Base-by-base conservation (phyloP, 2,888 invertebrate genomes). In the Agrypnus murinus region DNA sequence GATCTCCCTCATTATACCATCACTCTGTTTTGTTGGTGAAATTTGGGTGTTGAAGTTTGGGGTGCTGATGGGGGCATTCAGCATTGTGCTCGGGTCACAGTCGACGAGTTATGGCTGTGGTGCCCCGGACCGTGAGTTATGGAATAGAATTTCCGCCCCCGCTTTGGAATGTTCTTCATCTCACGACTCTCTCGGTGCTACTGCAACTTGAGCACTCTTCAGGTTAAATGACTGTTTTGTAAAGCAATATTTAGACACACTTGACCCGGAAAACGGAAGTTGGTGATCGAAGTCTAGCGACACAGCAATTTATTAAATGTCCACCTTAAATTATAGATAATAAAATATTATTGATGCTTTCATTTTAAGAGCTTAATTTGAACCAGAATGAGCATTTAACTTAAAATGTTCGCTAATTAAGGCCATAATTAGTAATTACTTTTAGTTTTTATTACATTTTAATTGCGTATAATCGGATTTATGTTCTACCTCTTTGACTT, bases 131-230 rank as follows among this genome's bases (percentile, higher is more conserved):
- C 69, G 74, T 79, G 77, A 79, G 72, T 78, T 79, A 79, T 78
- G 78, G 73, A 73, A 75, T 72, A 78, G 76, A 79, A 79, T 78
- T 78, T 79, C 79, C 79, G 78, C 76, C 73, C 74, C 64, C 74
- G 77, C 74, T 76, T 65, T 57, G 72, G 64, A 66, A 68, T 72
- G 69, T 69, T 67, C 71, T 69, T 71, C 69, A 62, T 71, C 50
- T 3, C 64, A 45, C 55, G 57, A 53, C 59, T 48, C 62, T 67
- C 50, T 43, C 59, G 36, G 60, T 65, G 45, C 46, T 12, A n/a
- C 63, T 55, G 40, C 43, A 50, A 63, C 58, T 65, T 25, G 58
- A 65, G 69, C 38, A 60, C 60, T 57, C 64, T 69, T 64, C 59
- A 69, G 53, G 64, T 69, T 69, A 59, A 45, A 69, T 40, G 19